These are phyloP conservation scores for Garra rufa DNA, from an alignment of 2,113 vertebrate genomes.

Conservation along the genomic window DNA sequence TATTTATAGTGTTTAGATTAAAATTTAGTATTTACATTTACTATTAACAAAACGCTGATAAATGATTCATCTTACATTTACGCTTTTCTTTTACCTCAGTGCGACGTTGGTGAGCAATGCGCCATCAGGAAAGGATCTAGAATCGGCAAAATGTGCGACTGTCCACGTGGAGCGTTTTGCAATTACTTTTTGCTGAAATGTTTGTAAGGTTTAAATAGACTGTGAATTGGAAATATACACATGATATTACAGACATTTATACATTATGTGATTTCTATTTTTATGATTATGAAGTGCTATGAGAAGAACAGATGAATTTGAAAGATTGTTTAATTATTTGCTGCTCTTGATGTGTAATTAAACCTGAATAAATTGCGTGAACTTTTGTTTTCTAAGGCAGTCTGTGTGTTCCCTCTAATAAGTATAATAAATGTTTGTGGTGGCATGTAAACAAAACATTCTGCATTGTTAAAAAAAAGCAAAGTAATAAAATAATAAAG, in stretches of 20 bases:
- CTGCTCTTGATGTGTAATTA: slow-evolving; percentile 49
- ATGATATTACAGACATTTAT: slow-evolving; percentile 39
- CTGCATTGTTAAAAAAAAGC: background rate
- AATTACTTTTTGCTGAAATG: slow-evolving; percentile 83
- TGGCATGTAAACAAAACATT: background rate
- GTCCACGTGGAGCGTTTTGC: slow-evolving; percentile 73
- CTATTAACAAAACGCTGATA: background rate
- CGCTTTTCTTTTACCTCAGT: slow-evolving; percentile 61
- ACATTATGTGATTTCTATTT: slow-evolving; percentile 55
- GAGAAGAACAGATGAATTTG: slow-evolving; percentile 39
- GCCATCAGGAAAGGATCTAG: slow-evolving; percentile 80
- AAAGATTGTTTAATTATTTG: slow-evolving; percentile 41
- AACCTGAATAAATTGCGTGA: slow-evolving; percentile 68
- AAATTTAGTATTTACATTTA: background rate
- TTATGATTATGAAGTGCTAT: slow-evolving; percentile 36
- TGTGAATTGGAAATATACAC: slow-evolving; percentile 20
- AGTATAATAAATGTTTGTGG: background rate
- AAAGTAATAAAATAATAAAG: background rate
- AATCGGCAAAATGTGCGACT: slow-evolving; percentile 80
- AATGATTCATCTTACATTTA: background rate
- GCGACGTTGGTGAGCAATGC: slow-evolving; percentile 77
- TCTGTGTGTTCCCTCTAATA: slow-evolving; percentile 53
- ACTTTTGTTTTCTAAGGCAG: slow-evolving; percentile 76
- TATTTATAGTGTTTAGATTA: background rate
- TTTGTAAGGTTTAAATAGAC: slow-evolving; percentile 69